Base-by-base conservation (phyloP, 2,113 vertebrate species). In the Anas platyrhynchos region DNA sequence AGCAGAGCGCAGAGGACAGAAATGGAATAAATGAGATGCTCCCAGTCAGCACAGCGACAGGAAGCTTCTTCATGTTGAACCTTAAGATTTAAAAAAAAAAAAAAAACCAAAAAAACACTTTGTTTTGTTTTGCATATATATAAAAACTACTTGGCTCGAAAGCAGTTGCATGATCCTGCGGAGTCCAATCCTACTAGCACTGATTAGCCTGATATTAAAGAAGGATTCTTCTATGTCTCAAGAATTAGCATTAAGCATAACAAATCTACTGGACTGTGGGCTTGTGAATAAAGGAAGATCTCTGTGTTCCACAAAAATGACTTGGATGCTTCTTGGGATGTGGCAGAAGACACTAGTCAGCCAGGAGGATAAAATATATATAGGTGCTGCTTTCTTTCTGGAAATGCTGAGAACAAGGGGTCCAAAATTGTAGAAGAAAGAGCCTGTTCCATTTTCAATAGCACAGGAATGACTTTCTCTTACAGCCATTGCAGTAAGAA, bases 1-100 rank as follows among this genome's bases (percentile, higher is more conserved):
- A 15, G 32, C 1, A 67, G n/a, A 78, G 16, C 0, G 0, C 15
- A 55, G 22, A 75, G 13, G 15, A 81, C 36, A 52, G 1, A 0
- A 75, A 38, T 1, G 5, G 52, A 84, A 4, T 44, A 80, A 54
- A 14, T 36, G n/a, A 81, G 68, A 59, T 52, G n/a, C 5, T 74
- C 52, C 88, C 8, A 41, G 21, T 32, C 65, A 81, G 38, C 36
- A 62, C 16, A 84, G n/a, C 32, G 43, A 82, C 22, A 87, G 31
- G 8, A 75, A 75, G 7, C 21, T 54, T 62, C 44, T 82, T 41
- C 34, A 27, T 41, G 9, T 65, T 54, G 20, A 81, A 89, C 4
- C 0, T 0, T 18, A 41, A 44, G 10, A 68, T n/a, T 32, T 46
- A 85, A 82, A 83, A 82, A 44, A 17, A n/a, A 8, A 46, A 46